Percentiles rank a stretch among this genome's conserved stretches.
Evolutionary conservation across 1,140 invertebrate species (phyloP).

Genomic region (Heliconius himera): DNA sequence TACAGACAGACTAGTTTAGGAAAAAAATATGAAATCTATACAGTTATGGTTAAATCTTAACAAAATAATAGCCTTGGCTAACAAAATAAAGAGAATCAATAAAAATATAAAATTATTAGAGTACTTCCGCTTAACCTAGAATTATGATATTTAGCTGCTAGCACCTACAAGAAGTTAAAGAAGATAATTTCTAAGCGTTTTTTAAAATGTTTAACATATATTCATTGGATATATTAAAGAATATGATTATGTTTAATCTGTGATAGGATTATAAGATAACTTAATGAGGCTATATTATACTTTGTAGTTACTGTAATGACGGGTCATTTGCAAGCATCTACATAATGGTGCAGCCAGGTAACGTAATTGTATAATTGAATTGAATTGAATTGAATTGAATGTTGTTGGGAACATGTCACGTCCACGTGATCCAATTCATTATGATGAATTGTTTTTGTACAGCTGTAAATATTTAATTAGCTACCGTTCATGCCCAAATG

Average conservation of each 20-base stretch:
- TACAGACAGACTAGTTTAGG: too few species aligned
- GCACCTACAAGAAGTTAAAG: too few species aligned
- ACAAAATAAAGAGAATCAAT: too few species aligned
- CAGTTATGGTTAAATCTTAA: too few species aligned
- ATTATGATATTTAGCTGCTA: too few species aligned
- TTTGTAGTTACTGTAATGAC: background rate
- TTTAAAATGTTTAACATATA: too few species aligned
- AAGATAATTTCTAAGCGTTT: too few species aligned
- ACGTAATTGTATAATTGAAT: background rate
- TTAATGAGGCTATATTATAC: background rate
- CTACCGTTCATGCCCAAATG: background rate
- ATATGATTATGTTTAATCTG: background rate
- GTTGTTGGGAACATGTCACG: slow-evolving; percentile 1
- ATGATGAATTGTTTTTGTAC: background rate
- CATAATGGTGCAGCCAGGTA: background rate
- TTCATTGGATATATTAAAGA: too few species aligned
- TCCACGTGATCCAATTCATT: background rate
- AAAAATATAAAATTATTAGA: too few species aligned
- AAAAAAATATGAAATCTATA: too few species aligned
- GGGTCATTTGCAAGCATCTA: background rate
- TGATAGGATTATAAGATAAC: background rate
- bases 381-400: background rate
- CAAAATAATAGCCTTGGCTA: too few species aligned
- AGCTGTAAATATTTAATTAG: background rate
- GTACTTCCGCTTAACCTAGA: too few species aligned